Evolutionary conservation across 2,797 vertebrate species (phyloP), one percentile per base, ranked within the genome.

Genomic region (Microhierax caerulescens): DNA sequence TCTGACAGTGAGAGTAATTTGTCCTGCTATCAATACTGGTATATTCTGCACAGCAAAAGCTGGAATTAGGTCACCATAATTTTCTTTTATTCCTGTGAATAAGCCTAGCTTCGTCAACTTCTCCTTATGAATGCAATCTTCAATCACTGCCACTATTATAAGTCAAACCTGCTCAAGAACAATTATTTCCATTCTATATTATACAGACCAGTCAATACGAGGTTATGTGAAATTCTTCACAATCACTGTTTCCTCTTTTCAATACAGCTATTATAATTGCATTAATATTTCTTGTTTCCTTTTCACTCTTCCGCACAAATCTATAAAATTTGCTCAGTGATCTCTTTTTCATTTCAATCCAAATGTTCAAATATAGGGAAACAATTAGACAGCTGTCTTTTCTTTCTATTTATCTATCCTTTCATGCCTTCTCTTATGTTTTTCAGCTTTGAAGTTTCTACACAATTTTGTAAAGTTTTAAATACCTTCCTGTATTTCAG

Each of bases 51-150:
- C 93, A 98, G 98, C 83, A 97, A 98, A 97, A 97, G 95, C 95
- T 89, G 79, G 88, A 98, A 98, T 98, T 97, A 98, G 97, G 98
- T 98, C 97, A 97, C 60, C 85, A 95, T 94, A 97, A 98, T 98
- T 97, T 98, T 97, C 97, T 95, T 97, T 98, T 98, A 95, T 98
- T 97, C 93, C 95, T 88, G 43, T 70, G 93, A 96, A 96, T 50
- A 89, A 85, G 88, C 73, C 63, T 53, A 51, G 74, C 86, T 95
- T 95, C 94, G 97, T 97, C 84, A 89, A 88, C 83, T 96, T 97
- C 93, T 96, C 84, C 84, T 95, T 90, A 86, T 91, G 93, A 96
- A 96, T 30, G 28, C 76, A 87, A 50, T 60, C 77, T 90, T 84
- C 93, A 95, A 74, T 87, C 10, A 64, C 74, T 96, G 96, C 79